These are phyloP conservation scores for Arizona elegans DNA, from an alignment of 2,113 vertebrate species.

Conservation along the genomic window DNA sequence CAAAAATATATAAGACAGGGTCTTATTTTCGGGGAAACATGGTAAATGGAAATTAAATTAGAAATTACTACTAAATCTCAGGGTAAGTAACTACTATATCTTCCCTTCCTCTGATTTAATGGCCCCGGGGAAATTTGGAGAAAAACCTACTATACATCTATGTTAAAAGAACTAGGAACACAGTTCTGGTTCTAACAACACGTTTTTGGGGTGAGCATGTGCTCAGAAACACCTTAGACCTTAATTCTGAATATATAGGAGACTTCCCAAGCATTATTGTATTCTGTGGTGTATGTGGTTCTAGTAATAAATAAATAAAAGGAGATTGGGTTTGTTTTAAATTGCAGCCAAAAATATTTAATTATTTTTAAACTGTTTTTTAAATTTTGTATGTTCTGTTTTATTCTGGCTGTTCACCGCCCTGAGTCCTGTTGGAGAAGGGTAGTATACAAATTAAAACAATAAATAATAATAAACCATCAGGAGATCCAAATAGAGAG, in stretches of 20 bases:
- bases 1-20: no score
- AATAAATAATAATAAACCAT: no score
- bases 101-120: background rate
- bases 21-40: no score
- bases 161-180: background rate
- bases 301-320: background rate
- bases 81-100: background rate
- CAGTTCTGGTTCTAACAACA: background rate
- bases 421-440: no score
- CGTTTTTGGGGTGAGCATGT: background rate
- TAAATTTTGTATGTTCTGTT: no score
- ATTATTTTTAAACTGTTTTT: no score
- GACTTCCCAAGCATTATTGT: background rate
- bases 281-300: background rate
- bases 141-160: background rate
- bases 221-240: background rate
- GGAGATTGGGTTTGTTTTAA: no score
- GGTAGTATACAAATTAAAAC: no score
- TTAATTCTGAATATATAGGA: background rate
- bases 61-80: background rate
- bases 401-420: no score
- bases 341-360: no score
- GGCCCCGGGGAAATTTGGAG: background rate
- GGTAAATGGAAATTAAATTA: background rate
- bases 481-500: background rate